Evolutionary conservation across 2,888 invertebrate genomes (phyloP).

Genomic region (Synergus gifuensis): DNA sequence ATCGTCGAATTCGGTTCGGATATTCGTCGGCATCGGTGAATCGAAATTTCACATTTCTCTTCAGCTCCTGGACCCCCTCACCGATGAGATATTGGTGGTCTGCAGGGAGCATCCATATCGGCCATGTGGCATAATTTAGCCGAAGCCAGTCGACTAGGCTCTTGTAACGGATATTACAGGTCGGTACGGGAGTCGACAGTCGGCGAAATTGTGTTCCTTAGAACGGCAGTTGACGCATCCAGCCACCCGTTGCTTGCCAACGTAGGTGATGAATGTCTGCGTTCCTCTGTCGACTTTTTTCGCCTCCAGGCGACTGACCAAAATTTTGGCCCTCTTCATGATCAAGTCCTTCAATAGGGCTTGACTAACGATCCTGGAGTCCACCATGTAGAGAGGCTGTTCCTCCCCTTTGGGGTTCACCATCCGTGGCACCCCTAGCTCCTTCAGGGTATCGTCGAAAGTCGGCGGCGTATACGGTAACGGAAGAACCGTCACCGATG

Average conservation of each 20-base stretch:
- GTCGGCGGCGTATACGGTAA: no score
- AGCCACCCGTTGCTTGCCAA: conserved; percentile 28
- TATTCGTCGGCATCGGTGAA: no score
- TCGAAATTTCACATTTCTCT: no score
- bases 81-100: no score
- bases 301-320: background rate
- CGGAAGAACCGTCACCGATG: background rate
- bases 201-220: background rate
- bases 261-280: conserved; percentile 24
- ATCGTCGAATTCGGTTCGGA: no score
- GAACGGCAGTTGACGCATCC: conserved; percentile 46
- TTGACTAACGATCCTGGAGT: conserved; percentile 40
- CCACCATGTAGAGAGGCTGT: conserved; percentile 27
- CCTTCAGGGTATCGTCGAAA: background rate
- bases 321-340: background rate
- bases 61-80: no score
- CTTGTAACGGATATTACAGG: background rate
- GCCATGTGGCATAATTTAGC: no score
- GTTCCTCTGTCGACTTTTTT: conserved; percentile 36
- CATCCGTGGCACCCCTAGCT: background rate
- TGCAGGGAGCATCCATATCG: no score
- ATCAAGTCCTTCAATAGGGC: conserved; percentile 32
- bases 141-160: no score
- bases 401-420: background rate
- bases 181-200: conserved; percentile 38